Percentiles rank a stretch among this genome's conserved stretches.
Evolutionary conservation across 2,113 vertebrate genomes (phyloP).

Genomic region (Callionymus lyra): DNA sequence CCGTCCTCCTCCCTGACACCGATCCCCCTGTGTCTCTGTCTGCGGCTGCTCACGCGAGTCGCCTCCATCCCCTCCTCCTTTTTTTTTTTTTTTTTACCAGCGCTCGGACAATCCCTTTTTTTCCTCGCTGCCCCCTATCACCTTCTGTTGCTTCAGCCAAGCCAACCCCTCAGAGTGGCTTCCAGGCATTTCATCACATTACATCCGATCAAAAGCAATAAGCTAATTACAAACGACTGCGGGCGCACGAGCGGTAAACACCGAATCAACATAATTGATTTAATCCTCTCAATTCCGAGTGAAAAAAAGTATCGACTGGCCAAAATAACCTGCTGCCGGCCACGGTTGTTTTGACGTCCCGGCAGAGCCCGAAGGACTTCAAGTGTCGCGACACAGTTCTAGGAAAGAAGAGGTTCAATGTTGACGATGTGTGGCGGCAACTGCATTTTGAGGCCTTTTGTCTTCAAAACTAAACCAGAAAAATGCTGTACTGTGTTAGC

Average conservation of each 20-base stretch:
- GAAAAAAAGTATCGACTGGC: constrained; percentile 72
- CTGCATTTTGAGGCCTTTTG: no score
- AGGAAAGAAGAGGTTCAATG: no score
- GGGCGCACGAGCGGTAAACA: constrained; percentile 66
- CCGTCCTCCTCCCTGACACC: constrained; percentile 33
- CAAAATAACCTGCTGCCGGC: constrained; percentile 57
- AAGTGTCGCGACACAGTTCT: no score
- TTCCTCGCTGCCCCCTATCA: constrained; percentile 40
- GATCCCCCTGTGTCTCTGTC: constrained; percentile 55
- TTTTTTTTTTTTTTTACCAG: constrained; percentile 4
- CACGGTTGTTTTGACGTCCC: no score
- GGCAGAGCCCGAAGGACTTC: no score
- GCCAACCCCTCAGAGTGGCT: constrained; percentile 47
- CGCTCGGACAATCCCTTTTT: constrained; percentile 48
- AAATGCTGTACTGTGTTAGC: no score
- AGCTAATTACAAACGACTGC: constrained; percentile 71
- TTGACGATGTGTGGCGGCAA: no score
- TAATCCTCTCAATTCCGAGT: constrained; percentile 75
- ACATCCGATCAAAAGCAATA: constrained; percentile 75
- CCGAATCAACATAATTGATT: constrained; percentile 72
- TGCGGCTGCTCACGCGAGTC: constrained; percentile 61
- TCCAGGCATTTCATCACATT: constrained; percentile 65
- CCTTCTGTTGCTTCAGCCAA: constrained; percentile 46
- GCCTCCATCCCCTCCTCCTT: constrained; percentile 10
- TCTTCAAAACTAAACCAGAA: no score